Evolutionary conservation across 2,888 invertebrate species (phyloP), one percentile per base, ranked within the genome.

Genomic region (Rhamphomyia laevipes): DNA sequence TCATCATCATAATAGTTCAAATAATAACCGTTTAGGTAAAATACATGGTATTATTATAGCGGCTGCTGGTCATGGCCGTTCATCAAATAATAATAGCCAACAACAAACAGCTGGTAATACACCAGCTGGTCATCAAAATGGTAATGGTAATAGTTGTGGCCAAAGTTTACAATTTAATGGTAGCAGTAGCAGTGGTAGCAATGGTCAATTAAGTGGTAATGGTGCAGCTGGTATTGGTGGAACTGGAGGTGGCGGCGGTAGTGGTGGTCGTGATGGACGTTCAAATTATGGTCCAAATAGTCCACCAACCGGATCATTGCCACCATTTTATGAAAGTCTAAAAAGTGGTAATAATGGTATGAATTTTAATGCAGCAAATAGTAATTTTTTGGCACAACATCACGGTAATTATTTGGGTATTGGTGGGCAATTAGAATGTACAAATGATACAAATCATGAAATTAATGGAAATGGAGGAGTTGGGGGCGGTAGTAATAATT

Each of bases 221-320:
- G 77, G 78, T 16, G 59, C 65, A n/a, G 60, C 62, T 2, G 76
- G 78, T 27, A 56, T 59, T 12, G 55, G 57, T 58, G 66, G 43
- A 74, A 77, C 78, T 10, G 78, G 78, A 30, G 78, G 83, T 7
- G 81, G 81, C 1, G 85, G 86, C 38, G 86, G 87, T 62, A 82
- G 82, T 53, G 78, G 78, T 51, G 87, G 87, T 3, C 77, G 87
- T 40, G 87, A 87, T 64, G 88, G 89, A 1, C 77, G 89, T 45
- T 84, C 86, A 52, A 87, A 88, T 66, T 89, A 89, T 64, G 88
- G 88, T 3, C 89, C 89, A 9, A 88, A 86, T 58, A 89, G 88
- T 59, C 89, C 89, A 46, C 89, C 89, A 2, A 88, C 87, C 1
- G 88, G 87, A 13, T 86, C 87, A 46, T 72, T 90, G 52, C 90